These are phyloP conservation scores for Pleuronectes platessa DNA, from an alignment of 2,113 vertebrate species.

Conservation along the genomic window DNA sequence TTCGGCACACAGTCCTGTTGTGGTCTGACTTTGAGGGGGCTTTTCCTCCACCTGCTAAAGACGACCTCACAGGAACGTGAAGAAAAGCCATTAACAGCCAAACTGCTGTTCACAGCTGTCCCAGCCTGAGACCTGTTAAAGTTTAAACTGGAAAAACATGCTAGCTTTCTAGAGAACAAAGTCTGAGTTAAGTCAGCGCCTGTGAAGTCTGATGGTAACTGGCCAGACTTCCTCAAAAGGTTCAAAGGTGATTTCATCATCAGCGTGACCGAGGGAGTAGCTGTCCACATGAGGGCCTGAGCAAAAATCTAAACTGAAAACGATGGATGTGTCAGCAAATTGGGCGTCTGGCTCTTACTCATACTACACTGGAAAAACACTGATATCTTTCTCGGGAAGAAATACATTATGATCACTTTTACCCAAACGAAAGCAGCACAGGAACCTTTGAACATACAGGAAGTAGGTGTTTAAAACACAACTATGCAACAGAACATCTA, in stretches of 20 bases:
- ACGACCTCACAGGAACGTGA: conserved; percentile 71
- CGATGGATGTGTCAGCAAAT: background rate
- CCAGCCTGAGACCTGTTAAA: background rate
- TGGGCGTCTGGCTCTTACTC: background rate
- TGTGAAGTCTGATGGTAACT: conserved; percentile 13
- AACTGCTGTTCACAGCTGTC: background rate
- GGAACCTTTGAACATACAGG: background rate
- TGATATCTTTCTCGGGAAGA: background rate
- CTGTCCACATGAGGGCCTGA: conserved; percentile 48
- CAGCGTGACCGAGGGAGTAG: conserved; percentile 11
- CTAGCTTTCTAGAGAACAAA: conserved; percentile 64
- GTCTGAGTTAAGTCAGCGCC: conserved; percentile 45
- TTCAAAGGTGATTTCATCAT: conserved; percentile 68
- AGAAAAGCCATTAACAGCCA: conserved; percentile 78
- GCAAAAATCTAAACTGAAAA: conserved; percentile 24
- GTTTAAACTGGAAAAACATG: conserved; percentile 33
- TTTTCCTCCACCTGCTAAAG: conserved; percentile 17
- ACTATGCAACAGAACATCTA: background rate
- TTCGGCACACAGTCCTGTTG: background rate
- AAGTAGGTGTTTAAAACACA: background rate
- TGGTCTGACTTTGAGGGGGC: background rate
- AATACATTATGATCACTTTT: background rate
- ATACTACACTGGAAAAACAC: background rate
- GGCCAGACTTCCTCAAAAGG: conserved; percentile 56
- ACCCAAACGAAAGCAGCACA: background rate